Conservation (phyloP, 2,888 invertebrate species). For the Balanococcus diminutus region DNA sequence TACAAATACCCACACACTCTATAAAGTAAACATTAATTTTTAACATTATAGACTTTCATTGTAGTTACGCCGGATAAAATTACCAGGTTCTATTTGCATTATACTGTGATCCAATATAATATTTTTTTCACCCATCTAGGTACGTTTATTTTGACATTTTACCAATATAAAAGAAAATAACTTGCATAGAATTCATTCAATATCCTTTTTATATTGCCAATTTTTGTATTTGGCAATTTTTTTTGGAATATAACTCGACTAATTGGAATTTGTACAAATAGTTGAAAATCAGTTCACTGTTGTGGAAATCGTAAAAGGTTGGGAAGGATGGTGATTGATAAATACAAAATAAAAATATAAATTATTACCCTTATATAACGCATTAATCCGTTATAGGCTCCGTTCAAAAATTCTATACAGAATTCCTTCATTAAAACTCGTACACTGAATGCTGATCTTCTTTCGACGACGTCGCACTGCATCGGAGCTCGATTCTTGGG, state of each 20-base stretch:
- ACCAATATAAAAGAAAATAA: neutral
- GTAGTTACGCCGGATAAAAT: neutral
- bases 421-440: constrained; percentile 90
- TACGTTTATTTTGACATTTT: neutral
- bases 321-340: neutral
- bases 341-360: neutral
- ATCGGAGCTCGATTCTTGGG: constrained; percentile 80
- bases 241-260: neutral
- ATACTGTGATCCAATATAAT: neutral
- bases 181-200: neutral
- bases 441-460: constrained; percentile 87
- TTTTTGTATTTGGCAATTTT: neutral
- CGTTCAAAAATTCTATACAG: constrained; percentile 89
- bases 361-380: constrained; percentile 77
- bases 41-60: constrained; percentile 3
- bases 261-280: neutral
- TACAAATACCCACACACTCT: neutral
- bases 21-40: constrained; percentile 39
- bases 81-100: constrained; percentile 16
- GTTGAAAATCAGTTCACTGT: too few species aligned
- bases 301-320: too few species aligned
- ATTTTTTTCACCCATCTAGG: neutral
- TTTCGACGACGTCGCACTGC: constrained; percentile 69
- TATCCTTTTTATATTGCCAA: too few species aligned
- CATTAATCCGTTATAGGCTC: constrained; percentile 93